Conservation (phyloP, 2,888 invertebrate species). For the Andricus curvator region DNA sequence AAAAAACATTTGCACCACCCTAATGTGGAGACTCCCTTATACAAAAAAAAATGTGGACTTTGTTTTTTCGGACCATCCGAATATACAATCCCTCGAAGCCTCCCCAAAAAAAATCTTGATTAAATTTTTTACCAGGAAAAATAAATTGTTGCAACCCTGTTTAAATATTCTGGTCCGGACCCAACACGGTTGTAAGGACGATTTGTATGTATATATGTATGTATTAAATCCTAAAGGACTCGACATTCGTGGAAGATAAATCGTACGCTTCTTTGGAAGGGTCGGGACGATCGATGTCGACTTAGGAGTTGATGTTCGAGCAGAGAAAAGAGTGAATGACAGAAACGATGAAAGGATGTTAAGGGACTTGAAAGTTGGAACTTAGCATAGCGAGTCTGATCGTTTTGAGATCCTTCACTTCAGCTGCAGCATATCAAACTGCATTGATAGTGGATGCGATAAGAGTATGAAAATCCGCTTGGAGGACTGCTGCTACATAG, state of each 20-base stretch:
- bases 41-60: too few relatives aligned
- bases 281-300: constrained; percentile 4
- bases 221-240: background rate
- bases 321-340: constrained; percentile 10
- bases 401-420: constrained; percentile 11
- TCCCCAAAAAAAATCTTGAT: too few relatives aligned
- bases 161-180: background rate
- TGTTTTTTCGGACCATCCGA: too few relatives aligned
- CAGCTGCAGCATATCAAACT: background rate
- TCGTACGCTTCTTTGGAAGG: background rate
- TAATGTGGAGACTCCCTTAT: too few relatives aligned
- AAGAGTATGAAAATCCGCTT: constrained; percentile 1
- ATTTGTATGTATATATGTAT: constrained; percentile 1
- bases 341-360: constrained; percentile 13
- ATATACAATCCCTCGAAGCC: too few relatives aligned
- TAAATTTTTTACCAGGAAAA: background rate
- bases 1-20: too few relatives aligned
- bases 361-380: constrained; percentile 12
- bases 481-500: constrained; percentile 64
- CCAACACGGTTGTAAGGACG: background rate
- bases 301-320: background rate
- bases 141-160: background rate
- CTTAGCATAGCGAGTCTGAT: constrained; percentile 1
- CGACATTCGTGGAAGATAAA: constrained; percentile 1
- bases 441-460: background rate